Evolutionary conservation across 1,140 invertebrate genomes (phyloP), one percentile per base, ranked within the genome.

Genomic region (Aphelenchoides besseyi): DNA sequence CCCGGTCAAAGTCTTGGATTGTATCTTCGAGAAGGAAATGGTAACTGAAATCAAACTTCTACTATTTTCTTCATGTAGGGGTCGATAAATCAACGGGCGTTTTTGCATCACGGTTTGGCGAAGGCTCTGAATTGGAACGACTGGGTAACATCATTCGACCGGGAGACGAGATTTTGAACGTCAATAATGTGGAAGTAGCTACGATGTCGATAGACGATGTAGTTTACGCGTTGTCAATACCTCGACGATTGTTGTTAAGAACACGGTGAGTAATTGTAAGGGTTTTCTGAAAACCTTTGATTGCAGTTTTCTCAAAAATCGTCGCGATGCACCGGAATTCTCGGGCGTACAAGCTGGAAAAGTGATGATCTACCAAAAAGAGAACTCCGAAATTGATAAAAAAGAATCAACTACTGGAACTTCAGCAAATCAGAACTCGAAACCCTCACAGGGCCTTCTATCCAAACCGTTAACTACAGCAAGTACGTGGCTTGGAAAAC

Each of bases 141-240:
- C 92, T 93, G 3, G 93, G 96, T 23, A 95, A 94, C 85, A 94
- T 94, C 86, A 95, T 94, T 83, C 94, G 94, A 48, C 94, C 98
- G 3, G 95, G 95, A n/a, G 96, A 98, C 86, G 95, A 98, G 87
- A 97, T 98, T 82, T 87, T 98, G 74, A 93, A 94, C 2, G 94
- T 98, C 36, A 98, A 98, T 87, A 88, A 96, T 81, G 95, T 98
- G 59, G 93, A 97, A 83, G 95, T 98, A 74, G 91, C 92, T 68
- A 90, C 92, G 79, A 98, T 98, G 94, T 94, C 92, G 75, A 87
- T 98, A 74, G 95, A 98, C 85, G 95, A 98, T 86, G 95, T 76
- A 8, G 75, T 77, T 26, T 92, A 75, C 30, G 69, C 98, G 79
- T 97, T 98, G 93, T 97, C 94, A 77, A 98, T 98, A 86, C 95